Percentiles rank a stretch among this genome's conserved stretches.
phyloP scores from a whole-genome alignment of 2,797 vertebrate genomes.

The Xyrichtys novacula region DNA sequence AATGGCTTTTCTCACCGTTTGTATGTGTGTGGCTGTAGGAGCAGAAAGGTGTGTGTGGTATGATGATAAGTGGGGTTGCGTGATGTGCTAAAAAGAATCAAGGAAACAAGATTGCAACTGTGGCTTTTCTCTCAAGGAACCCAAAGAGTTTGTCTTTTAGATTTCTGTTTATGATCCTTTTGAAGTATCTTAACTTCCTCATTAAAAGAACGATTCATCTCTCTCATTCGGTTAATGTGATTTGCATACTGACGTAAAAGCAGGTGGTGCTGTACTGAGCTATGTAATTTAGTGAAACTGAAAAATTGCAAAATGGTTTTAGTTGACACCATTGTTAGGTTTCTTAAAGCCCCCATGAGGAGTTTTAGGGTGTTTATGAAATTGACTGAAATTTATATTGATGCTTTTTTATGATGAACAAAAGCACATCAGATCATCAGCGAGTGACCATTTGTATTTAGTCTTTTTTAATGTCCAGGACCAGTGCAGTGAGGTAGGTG shows the following conservation, averaged over 20 bases:
- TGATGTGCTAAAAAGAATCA: constrained; percentile 28
- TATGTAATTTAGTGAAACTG: neutral
- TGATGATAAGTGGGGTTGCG: constrained; percentile 18
- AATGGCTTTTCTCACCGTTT: constrained; percentile 19
- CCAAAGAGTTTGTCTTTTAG: neutral
- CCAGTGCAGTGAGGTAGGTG: too few species aligned
- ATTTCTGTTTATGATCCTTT: neutral
- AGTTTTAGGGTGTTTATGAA: too few species aligned
- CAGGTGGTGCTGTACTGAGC: constrained; percentile 22
- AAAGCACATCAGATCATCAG: too few species aligned
- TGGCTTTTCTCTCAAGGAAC: constrained; percentile 20
- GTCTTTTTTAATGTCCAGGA: too few species aligned
- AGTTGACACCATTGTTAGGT: too few species aligned
- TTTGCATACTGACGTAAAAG: constrained; percentile 5
- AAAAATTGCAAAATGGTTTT: too few species aligned
- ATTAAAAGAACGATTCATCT: neutral
- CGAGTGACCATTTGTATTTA: too few species aligned
- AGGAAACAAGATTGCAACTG: constrained; percentile 1
- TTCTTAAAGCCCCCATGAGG: too few species aligned
- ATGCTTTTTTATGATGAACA: too few species aligned
- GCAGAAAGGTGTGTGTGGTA: constrained; percentile 3
- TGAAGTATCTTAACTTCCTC: constrained; percentile 9
- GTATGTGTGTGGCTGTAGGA: constrained; percentile 21
- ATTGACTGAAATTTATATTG: too few species aligned
- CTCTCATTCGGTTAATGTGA: neutral